Evolutionary conservation across 2,113 vertebrate genomes (phyloP).

Genomic region (Sinocyclocheilus anophthalmus): DNA sequence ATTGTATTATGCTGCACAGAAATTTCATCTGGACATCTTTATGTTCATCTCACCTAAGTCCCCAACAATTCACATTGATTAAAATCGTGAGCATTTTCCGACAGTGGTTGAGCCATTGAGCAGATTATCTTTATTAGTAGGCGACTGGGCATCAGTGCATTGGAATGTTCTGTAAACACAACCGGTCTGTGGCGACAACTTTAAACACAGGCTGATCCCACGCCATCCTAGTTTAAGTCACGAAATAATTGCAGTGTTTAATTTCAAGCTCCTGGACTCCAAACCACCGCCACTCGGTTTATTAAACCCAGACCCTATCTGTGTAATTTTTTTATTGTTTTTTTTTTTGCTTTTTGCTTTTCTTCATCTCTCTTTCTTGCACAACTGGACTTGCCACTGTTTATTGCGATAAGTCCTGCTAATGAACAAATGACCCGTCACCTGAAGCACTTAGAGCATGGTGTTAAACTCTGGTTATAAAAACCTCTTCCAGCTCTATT

Average conservation of each 20-base stretch:
- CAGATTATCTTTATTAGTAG: slow-evolving; percentile 33
- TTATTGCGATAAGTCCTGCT: slow-evolving; percentile 85
- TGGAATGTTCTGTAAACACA: slow-evolving; percentile 21
- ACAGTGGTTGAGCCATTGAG: not conserved
- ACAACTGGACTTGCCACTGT: slow-evolving; percentile 75
- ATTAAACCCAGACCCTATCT: slow-evolving; percentile 68
- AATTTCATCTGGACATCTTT: not conserved
- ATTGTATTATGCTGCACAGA: not conserved
- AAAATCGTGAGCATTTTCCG: slow-evolving; percentile 29
- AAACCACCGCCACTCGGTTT: slow-evolving; percentile 59
- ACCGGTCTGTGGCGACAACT: not conserved
- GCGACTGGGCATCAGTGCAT: slow-evolving; percentile 26
- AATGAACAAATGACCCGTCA: slow-evolving; percentile 86
- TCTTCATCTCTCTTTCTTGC: slow-evolving; percentile 63
- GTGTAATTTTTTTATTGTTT: slow-evolving; percentile 66
- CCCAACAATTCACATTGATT: slow-evolving; percentile 32
- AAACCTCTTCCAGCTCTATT: slow-evolving; percentile 82
- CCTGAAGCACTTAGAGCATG: slow-evolving; percentile 81
- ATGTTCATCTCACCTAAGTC: not conserved
- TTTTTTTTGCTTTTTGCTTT: slow-evolving; percentile 43
- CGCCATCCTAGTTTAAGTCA: slow-evolving; percentile 31
- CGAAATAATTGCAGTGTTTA: slow-evolving; percentile 71
- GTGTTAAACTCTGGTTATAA: slow-evolving; percentile 82
- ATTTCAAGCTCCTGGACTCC: slow-evolving; percentile 69
- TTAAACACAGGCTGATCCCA: slow-evolving; percentile 14